Base-by-base conservation (phyloP, 2,797 vertebrate genomes). In the Syncerus caffer region DNA sequence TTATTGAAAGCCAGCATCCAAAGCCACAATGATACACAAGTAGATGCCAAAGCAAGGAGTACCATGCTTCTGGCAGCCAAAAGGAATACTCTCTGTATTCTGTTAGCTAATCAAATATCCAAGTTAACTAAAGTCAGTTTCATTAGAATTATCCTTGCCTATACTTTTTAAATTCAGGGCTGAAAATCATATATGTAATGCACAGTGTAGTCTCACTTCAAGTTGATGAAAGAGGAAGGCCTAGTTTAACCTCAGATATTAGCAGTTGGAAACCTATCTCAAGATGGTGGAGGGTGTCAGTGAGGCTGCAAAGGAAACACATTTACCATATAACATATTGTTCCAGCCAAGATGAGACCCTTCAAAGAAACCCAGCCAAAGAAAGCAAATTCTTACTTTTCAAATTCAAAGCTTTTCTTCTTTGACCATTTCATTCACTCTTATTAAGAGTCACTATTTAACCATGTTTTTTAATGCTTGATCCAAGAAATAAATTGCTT, bases 361-460 rank as follows among this genome's bases (percentile, higher is more conserved):
- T 16, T 4, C 53, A 92, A 58, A 95, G 25, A 82, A 89, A 79
- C 0, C 2, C 23, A 58, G 23, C 29, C 42, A 50, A 82, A 93
- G 12, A 58, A 93, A 78, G 97, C 89, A 95, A 95, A 96, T 89
- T 93, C 86, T 96, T 93, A 62, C 93, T 64, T 9, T 58, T 17
- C 7, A 64, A n/a, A 64, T 64, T 64, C 15, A 64, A 98, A 98
- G 79, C 45, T 94, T 96, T 95, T 94, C 76, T 50, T 50, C 86
- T 98, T 94, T 94, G 79, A 97, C 95, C 91, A 96, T 97, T 97
- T 93, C 85, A 97, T 97, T 95, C 85, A 96, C 93, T 97, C 84
- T 83, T 98, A 95, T 97, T 98, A 98, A 97, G 94, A 97, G 87
- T 76, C 29, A 23, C 95, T 98, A 98, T 96, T 91, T 94, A 88